Base-by-base conservation (phyloP, 2,797 vertebrate species). In the Acanthornis magna region DNA sequence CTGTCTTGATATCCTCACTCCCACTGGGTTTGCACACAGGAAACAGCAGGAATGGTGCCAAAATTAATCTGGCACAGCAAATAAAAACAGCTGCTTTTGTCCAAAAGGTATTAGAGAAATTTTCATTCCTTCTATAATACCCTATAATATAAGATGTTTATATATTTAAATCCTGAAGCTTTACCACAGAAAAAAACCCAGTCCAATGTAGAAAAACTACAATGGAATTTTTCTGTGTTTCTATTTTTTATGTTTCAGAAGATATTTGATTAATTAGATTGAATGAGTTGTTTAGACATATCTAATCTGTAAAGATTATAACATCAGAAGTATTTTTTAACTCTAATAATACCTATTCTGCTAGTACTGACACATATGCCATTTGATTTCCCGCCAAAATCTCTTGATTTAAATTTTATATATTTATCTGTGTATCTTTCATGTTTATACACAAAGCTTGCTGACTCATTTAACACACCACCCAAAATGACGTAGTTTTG, bases 31-130 rank as follows among this genome's bases (percentile, higher is more conserved):
- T 70, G 27, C 40, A 50, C 38, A 55, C 3, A 66, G 27, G 48
- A 89, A 91, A 65, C 19, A 62, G n/a, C 29, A 88, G 82, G 65
- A 91, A 78, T 43, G 9, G 11, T 89, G 78, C 78, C 81, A 89
- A 88, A 95, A 93, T 68, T 58, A 85, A 75, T 81, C 75, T 91
- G 73, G 26, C 70, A 75, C 58, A 81, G 62, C 23, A 93, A 62
- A 86, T 50, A 70, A 92, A 96, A 96, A 13, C 82, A 95, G 36
- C 42, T 94, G 73, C 21, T 92, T 53, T 88, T 86, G 58, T 85
- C 51, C 76, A 91, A 92, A 86, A 62, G 5, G 10, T 66, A 75
- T 81, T 66, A 93, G 85, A 80, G 27, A 88, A 0, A 89, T 83
- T 89, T 85, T 94, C 19, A 53, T 92, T 85, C 22, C 17, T 85